Evolutionary conservation across 2,797 vertebrate species (phyloP).

Genomic region (Sardinella longiceps): DNA sequence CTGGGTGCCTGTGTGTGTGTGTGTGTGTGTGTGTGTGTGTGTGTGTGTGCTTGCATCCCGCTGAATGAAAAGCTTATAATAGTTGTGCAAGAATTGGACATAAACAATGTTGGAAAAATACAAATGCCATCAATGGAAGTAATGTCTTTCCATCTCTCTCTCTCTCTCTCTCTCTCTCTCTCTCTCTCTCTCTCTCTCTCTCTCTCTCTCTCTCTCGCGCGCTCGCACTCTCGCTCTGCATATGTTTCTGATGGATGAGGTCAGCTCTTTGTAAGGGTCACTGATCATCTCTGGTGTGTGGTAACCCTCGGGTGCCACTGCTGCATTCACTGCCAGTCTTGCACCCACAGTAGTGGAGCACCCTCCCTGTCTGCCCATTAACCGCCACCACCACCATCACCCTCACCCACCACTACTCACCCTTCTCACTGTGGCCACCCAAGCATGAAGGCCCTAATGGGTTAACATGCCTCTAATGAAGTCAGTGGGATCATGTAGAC

Average conservation of each 20-base stretch:
- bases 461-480: slow-evolving; percentile 14
- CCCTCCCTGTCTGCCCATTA: background rate
- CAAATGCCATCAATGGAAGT: background rate
- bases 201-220: background rate
- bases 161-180: no score
- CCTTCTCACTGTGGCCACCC: background rate
- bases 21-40: background rate
- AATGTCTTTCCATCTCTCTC: background rate
- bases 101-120: background rate
- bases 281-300: background rate
- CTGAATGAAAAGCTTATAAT: background rate
- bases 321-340: background rate
- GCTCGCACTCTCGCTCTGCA: background rate
- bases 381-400: background rate
- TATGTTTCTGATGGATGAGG: background rate
- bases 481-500: background rate
- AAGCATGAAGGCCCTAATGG: background rate
- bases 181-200: background rate
- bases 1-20: background rate
- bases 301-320: background rate
- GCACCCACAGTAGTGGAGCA: background rate
- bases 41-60: background rate
- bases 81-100: background rate
- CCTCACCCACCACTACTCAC: no score
- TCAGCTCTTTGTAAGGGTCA: background rate